Percentiles rank a stretch among this genome's conserved stretches.
These are phyloP conservation scores for Capreolus pygargus DNA, from an alignment of 2,113 vertebrate genomes.

Conservation along the genomic window DNA sequence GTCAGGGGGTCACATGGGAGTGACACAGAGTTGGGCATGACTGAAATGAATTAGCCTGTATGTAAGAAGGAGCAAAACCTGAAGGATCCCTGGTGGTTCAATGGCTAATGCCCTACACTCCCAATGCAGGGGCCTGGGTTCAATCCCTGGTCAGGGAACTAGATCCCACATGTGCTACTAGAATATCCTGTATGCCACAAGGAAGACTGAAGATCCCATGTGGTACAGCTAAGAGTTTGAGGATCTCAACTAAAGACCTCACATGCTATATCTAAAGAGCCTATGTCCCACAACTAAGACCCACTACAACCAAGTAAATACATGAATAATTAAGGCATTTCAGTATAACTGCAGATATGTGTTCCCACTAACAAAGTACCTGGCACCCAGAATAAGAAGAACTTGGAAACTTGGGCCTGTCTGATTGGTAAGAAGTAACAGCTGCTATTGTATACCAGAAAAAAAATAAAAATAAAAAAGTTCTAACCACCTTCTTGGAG, in stretches of 20 bases:
- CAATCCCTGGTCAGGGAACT: not conserved
- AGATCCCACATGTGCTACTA: not conserved
- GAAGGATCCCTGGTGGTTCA: not conserved
- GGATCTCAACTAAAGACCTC: not conserved
- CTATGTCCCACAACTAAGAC: not conserved
- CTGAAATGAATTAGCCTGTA: not conserved
- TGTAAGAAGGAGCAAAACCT: not conserved
- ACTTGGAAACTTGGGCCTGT: not conserved
- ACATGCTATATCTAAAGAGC: not conserved
- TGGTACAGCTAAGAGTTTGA: not conserved
- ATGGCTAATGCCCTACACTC: not conserved
- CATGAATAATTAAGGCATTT: not conserved
- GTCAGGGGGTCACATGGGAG: not conserved
- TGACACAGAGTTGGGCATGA: not conserved
- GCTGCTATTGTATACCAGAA: not conserved
- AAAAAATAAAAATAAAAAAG: not conserved
- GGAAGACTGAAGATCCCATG: not conserved
- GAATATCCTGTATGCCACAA: not conserved
- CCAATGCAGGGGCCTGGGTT: not conserved
- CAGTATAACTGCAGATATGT: rapidly evolving
- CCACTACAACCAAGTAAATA: not conserved
- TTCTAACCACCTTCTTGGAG: not conserved
- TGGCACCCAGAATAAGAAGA: not conserved
- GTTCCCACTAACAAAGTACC: not conserved
- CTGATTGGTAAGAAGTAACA: not conserved